Percentiles rank a stretch among this genome's conserved stretches.
phyloP scores from a whole-genome alignment of 2,797 vertebrate species.

The Sitta carolinensis region DNA sequence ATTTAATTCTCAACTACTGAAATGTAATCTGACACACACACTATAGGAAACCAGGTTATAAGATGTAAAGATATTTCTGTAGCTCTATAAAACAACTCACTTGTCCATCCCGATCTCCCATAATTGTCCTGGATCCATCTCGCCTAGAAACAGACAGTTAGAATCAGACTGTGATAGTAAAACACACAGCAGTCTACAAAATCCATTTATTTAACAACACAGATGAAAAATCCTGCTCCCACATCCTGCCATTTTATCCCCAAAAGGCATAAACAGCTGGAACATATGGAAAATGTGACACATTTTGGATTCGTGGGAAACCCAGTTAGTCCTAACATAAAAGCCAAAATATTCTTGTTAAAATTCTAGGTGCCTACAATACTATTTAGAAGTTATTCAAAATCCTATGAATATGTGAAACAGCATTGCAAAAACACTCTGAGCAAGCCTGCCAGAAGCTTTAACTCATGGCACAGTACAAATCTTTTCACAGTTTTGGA shows the following conservation, averaged over 20 bases:
- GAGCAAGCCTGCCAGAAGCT: neutral
- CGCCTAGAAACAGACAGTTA: slow-evolving; percentile 63
- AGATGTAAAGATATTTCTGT: neutral
- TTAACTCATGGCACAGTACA: neutral
- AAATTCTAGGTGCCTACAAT: neutral
- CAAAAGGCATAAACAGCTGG: neutral
- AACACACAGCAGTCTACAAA: neutral
- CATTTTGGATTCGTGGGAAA: neutral
- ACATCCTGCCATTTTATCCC: neutral
- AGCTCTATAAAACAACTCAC: slow-evolving; percentile 70
- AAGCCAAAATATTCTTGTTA: neutral
- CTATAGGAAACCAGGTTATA: neutral
- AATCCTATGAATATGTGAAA: neutral
- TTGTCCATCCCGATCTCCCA: slow-evolving; percentile 83
- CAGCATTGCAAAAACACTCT: neutral
- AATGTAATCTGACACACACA: neutral
- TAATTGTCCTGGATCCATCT: slow-evolving; percentile 78
- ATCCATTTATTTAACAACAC: neutral
- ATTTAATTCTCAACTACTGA: neutral
- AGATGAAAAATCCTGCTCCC: neutral
- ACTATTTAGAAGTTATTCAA: neutral
- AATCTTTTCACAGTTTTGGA: neutral
- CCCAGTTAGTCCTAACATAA: neutral
- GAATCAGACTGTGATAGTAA: neutral
- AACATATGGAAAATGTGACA: neutral